A percentile compares a stretch with the other conserved stretches of the same genome.
Conservation (phyloP, 2,797 vertebrate genomes). For the Rallus crepitans region DNA sequence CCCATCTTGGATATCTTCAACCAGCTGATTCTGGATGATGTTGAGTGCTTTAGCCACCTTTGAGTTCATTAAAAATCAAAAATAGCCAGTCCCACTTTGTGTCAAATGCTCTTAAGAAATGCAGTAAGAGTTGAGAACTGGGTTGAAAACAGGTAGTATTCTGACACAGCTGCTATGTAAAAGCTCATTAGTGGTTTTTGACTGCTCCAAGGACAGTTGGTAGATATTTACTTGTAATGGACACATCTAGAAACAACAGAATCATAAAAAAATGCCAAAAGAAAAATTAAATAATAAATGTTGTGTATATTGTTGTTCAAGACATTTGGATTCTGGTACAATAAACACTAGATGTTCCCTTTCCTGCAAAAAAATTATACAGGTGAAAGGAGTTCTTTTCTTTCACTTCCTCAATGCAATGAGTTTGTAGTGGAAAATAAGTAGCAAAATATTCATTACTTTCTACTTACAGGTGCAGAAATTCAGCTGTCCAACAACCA, state of each 20-base stretch:
- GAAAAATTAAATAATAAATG: neutral
- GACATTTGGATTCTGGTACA: neutral
- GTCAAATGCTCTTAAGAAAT: neutral
- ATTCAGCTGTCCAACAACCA: neutral
- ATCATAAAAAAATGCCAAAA: neutral
- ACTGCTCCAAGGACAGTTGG: conserved; percentile 4
- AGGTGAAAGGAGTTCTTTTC: neutral
- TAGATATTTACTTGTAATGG: neutral
- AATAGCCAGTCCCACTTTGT: neutral
- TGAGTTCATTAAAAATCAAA: neutral
- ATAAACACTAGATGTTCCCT: neutral
- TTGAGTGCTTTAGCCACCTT: neutral
- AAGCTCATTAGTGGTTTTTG: conserved; percentile 26
- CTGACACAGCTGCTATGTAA: neutral
- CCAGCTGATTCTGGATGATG: neutral
- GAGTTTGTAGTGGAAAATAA: neutral
- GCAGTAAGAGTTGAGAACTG: neutral
- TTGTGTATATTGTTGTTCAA: neutral
- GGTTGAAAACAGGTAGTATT: conserved; percentile 28
- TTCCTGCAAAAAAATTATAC: neutral
- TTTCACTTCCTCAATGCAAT: neutral
- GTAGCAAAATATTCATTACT: neutral
- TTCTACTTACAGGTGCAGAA: neutral
- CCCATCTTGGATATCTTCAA: neutral
- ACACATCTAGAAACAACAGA: conserved; percentile 2